Evolutionary conservation across 2,113 vertebrate species (phyloP), one percentile per base, ranked within the genome.

Genomic region (Amphiprion ocellaris): DNA sequence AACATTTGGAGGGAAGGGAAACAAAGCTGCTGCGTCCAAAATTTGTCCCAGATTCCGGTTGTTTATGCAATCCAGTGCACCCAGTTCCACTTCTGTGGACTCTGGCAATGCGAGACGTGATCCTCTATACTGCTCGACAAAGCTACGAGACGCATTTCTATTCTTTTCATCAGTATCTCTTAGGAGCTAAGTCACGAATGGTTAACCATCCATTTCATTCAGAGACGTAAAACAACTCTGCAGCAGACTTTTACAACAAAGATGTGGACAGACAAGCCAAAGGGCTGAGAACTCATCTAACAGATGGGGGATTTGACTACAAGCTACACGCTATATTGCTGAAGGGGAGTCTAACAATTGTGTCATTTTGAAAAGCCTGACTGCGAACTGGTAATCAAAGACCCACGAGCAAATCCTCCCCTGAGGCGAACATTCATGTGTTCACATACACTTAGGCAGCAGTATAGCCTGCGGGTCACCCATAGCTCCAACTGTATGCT

Each of bases 331-430:
- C 65, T 70, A 56, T 69, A 81, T 71, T 82, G 67, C 83, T 89
- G 52, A 83, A 81, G 85, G 87, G 80, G 60, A 86, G 75, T 81
- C 50, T 68, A 69, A 76, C 83, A 90, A 77, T 81, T 75, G 79
- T 86, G 81, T 84, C 66, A 62, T 87, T 85, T 89, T 76, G 76
- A 79, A 84, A 85, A 80, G 72, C 77, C 58, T 53, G 67, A 78
- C 69, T 78, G 64, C 77, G 78, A 74, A 84, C 69, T 66, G 70
- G 83, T 83, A 88, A 91, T 89, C 71, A 90, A 78, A 90, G 79
- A 85, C 75, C 73, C 68, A 14, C 33, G 63, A 89, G 83, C 82
- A 85, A 89, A 88, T 87, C 60, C 70, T 87, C 75, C 81, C 86
- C 74, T 1, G 64, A 81, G 88, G 88, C 85, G 65, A 82, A 71